A percentile compares a stretch with the other conserved stretches of the same genome.
Evolutionary conservation across 2,797 vertebrate genomes (phyloP).

Genomic region (Remorina albescens): DNA sequence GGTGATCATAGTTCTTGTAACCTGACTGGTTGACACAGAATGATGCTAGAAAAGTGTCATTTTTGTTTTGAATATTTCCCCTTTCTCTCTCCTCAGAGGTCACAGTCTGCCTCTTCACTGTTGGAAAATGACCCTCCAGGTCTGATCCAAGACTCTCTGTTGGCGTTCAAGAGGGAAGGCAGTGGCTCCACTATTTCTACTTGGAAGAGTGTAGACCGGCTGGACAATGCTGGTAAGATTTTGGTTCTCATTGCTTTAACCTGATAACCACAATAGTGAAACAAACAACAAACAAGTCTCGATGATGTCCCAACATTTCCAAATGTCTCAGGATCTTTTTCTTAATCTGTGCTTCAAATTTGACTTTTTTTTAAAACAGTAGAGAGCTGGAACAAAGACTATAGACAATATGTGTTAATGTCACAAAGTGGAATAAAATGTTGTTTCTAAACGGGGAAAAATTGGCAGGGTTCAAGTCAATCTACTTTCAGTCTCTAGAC

Average conservation of each 20-base stretch:
- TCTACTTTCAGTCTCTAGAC: background rate
- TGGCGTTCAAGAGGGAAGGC: constrained; percentile 71
- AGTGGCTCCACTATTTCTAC: constrained; percentile 75
- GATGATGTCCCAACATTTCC: background rate
- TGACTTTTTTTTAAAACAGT: background rate
- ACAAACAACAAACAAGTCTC: background rate
- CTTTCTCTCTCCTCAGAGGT: constrained; percentile 64
- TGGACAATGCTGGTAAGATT: constrained; percentile 89
- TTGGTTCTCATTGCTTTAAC: background rate
- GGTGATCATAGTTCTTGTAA: too few relatives aligned
- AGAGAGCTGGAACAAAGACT: background rate
- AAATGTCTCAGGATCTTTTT: background rate
- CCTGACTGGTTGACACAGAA: too few relatives aligned
- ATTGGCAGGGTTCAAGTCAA: background rate
- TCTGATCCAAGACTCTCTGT: constrained; percentile 36
- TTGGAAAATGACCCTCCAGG: constrained; percentile 58
- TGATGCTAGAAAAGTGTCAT: too few relatives aligned
- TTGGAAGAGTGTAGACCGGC: constrained; percentile 90
- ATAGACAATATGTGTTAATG: background rate
- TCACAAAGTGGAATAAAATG: background rate
- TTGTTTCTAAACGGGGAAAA: background rate
- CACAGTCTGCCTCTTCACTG: constrained; percentile 75
- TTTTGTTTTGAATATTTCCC: background rate
- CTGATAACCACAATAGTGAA: background rate
- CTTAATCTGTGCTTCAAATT: background rate